These are phyloP conservation scores for Labroides dimidiatus DNA, from an alignment of 2,797 vertebrate genomes.

Conservation along the genomic window DNA sequence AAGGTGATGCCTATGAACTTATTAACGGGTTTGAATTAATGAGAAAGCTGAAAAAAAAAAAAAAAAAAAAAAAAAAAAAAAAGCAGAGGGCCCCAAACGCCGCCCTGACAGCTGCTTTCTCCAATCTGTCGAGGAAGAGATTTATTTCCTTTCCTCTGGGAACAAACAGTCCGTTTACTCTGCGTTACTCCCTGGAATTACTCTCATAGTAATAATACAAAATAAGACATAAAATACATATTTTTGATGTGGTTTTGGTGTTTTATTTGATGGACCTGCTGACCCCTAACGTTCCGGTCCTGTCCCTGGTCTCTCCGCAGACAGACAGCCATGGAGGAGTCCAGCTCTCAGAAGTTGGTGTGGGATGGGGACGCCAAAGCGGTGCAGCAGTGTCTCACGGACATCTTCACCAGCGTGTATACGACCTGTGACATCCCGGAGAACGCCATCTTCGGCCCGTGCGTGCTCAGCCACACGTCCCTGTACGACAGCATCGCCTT, in stretches of 20 bases:
- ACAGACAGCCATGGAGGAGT: slow-evolving; percentile 87
- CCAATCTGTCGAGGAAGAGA: slow-evolving; percentile 57
- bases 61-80: slow-evolving; percentile 16
- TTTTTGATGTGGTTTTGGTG: too few species aligned
- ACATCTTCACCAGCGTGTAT: slow-evolving; percentile 98
- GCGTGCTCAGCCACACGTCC: slow-evolving; percentile 95
- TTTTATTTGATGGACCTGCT: not conserved
- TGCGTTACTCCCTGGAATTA: too few species aligned
- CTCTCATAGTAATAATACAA: too few species aligned
- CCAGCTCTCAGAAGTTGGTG: slow-evolving; percentile 87
- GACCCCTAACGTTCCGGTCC: not conserved
- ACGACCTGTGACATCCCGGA: slow-evolving; percentile 98
- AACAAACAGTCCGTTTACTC: not conserved
- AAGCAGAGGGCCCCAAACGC: slow-evolving; percentile 36
- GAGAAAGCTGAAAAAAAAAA: slow-evolving; percentile 41
- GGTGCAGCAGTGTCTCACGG: slow-evolving; percentile 97
- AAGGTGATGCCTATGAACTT: slow-evolving; percentile 36
- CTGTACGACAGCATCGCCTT: slow-evolving; percentile 99
- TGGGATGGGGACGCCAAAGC: slow-evolving; percentile 97
- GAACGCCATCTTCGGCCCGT: slow-evolving; percentile 97
- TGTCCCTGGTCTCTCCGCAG: slow-evolving; percentile 18
- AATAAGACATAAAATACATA: too few species aligned
- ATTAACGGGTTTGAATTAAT: slow-evolving; percentile 66
- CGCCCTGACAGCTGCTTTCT: slow-evolving; percentile 65
- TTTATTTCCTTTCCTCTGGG: slow-evolving; percentile 49